Base-by-base conservation (phyloP, 2,113 vertebrate genomes). In the Psophia crepitans region DNA sequence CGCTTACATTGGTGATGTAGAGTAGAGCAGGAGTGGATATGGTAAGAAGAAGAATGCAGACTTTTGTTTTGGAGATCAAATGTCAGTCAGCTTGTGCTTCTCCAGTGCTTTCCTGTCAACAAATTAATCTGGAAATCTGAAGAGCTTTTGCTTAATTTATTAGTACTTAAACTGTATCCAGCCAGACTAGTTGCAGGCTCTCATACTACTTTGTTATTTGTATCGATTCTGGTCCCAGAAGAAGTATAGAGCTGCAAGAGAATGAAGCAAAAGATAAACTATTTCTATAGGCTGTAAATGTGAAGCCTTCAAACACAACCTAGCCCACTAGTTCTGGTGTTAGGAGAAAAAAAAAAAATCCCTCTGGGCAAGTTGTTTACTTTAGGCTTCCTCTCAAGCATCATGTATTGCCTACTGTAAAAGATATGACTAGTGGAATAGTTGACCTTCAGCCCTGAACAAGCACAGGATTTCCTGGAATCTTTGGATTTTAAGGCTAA, bases 141-240 rank as follows among this genome's bases (percentile, higher is more conserved):
- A 41, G 37, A 56, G 14, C 4, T 90, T 60, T 74, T 77, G 23
- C 12, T 56, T 83, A 64, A 75, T 82, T 87, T 79, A n/a, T 63
- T 87, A 60, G 27, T 56, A 76, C 43, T 64, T 78, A 37, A 83
- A 76, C n/a, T 88, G 80, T 32, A 43, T 33, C 23, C 48, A 66
- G 13, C 5, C 64, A 84, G 26, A 6, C 11, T 54, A 46, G 24
- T 54, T 70, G 10, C 32, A 81, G 33, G 14, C 18, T 81, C 14
- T 75, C 8, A 8, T 28, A 18, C 18, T 75, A 17, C 61, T 87
- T 88, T 71, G 27, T 46, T 92, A 48, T 41, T 90, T 88, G n/a
- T 74, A 70, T 90, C 74, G 76, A 86, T 96, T 92, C 46, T 77
- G 24, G 32, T 81, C 64, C 26, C 56, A 60, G 61, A 86, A 88